Evolutionary conservation across 2,797 vertebrate genomes (phyloP).

Genomic region (Dendrocincla tyrannina): DNA sequence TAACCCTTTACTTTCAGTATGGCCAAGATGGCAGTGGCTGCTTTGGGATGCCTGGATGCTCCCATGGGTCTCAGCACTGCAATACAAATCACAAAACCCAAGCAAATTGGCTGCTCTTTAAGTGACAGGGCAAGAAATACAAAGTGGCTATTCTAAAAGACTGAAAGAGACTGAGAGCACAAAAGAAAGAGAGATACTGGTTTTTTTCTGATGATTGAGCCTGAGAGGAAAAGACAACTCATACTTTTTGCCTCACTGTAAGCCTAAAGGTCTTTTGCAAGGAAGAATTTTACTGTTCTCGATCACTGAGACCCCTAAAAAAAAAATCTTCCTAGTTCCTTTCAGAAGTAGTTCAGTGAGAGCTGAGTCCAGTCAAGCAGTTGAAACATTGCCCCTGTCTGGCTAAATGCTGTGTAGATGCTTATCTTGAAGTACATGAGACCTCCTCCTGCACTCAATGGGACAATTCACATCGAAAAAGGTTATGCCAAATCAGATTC

Average conservation of each 20-base stretch:
- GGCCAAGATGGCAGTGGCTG: not conserved
- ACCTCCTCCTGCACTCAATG: not conserved
- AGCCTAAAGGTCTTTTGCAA: not conserved
- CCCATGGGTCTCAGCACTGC: not conserved
- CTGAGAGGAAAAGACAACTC: not conserved
- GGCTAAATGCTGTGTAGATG: not conserved
- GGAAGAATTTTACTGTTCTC: not conserved
- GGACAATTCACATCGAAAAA: not conserved
- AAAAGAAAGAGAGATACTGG: fast-evolving
- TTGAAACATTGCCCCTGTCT: not conserved
- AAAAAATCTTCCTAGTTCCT: not conserved
- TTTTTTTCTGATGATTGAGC: not conserved
- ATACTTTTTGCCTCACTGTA: not conserved
- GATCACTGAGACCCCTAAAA: not conserved
- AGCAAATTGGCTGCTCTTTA: not conserved
- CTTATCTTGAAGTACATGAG: conserved; percentile 14
- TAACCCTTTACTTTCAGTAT: not conserved
- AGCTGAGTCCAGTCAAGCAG: not conserved
- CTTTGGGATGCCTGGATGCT: not conserved
- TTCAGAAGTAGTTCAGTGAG: not conserved
- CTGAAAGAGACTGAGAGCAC: not conserved
- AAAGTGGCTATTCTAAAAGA: not conserved
- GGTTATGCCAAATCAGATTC: not conserved
- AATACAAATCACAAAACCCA: not conserved
- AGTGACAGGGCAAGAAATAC: not conserved